Percentiles rank a stretch among this genome's conserved stretches.
Evolutionary conservation across 2,797 vertebrate species (phyloP).

Genomic region (Argya squamiceps): DNA sequence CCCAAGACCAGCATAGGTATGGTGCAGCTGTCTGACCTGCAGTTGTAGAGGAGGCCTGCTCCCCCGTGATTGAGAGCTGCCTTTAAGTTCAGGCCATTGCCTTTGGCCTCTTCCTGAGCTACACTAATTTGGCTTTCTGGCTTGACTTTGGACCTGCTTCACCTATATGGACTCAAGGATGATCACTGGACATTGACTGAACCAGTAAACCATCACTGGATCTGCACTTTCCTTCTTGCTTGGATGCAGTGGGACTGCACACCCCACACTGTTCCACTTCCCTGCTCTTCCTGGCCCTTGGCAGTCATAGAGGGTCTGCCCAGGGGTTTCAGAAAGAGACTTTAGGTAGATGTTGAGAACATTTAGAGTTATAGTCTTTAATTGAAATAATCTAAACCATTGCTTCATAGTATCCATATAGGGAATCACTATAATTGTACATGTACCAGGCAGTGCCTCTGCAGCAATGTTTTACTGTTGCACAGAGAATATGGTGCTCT

Average conservation of each 20-base stretch:
- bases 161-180: not conserved
- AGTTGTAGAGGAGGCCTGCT: not conserved
- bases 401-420: not conserved
- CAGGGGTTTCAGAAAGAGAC: not conserved
- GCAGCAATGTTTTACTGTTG: not conserved
- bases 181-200: not conserved
- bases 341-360: not conserved
- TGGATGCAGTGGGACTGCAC: not conserved
- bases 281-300: not conserved
- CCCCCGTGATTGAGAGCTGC: not conserved
- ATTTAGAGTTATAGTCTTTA: not conserved
- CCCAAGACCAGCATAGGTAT: not conserved
- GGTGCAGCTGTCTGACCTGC: not conserved
- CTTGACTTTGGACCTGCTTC: not conserved
- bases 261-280: rapidly evolving
- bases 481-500: not conserved
- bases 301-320: not conserved
- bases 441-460: not conserved
- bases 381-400: not conserved
- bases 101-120: not conserved
- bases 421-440: not conserved
- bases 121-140: not conserved
- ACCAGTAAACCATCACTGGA: not conserved
- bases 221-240: not conserved
- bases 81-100: not conserved